phyloP scores from a whole-genome alignment of 2,113 vertebrate species.

The Clarias magur region DNA sequence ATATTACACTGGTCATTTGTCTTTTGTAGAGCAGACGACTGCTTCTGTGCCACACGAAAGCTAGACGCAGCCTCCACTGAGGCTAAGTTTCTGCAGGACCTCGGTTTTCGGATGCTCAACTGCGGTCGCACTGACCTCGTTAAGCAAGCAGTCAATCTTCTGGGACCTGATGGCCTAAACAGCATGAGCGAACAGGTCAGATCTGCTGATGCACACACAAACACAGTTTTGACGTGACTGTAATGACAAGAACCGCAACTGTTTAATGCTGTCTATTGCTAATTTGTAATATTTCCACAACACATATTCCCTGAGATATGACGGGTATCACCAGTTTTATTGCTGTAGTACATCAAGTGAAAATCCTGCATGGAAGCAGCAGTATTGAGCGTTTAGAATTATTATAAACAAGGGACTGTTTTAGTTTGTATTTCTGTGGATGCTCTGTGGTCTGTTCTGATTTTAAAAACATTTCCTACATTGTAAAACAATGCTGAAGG shows the following conservation, averaged over 20 bases:
- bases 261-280: background rate
- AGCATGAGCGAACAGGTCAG: conserved; percentile 96
- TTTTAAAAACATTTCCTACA: too few relatives aligned
- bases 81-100: conserved; percentile 95
- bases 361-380: background rate
- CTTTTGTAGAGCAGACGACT: conserved; percentile 88
- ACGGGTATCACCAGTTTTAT: background rate
- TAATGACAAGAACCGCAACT: conserved; percentile 1
- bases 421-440: background rate
- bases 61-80: conserved; percentile 94
- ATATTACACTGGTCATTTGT: conserved; percentile 17
- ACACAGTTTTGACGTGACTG: conserved; percentile 12
- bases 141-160: conserved; percentile 91
- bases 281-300: background rate
- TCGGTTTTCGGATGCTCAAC: conserved; percentile 98
- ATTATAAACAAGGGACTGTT: background rate
- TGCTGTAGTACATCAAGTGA: background rate
- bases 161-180: conserved; percentile 95
- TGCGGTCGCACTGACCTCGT: conserved; percentile 96
- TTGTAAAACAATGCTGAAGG: too few relatives aligned
- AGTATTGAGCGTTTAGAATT: background rate
- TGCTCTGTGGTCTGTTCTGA: background rate
- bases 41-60: conserved; percentile 93
- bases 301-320: background rate
- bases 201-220: conserved; percentile 42